Conservation (phyloP, 2,888 invertebrate genomes). For the Lepidonotus clava region DNA sequence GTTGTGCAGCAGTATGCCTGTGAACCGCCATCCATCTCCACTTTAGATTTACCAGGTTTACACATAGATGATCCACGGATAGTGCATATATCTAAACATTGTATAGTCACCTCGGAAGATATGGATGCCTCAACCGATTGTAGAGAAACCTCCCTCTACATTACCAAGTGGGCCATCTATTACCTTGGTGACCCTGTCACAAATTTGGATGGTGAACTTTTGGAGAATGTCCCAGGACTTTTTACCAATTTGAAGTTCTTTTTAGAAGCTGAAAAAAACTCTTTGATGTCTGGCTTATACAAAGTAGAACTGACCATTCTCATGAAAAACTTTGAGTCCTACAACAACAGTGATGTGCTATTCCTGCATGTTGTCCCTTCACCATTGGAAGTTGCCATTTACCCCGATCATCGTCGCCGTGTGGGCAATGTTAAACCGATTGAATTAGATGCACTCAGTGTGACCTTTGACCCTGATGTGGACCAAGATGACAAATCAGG, state of each 20-base stretch:
- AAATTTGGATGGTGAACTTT: background rate
- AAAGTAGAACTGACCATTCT: background rate
- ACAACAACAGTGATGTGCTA: background rate
- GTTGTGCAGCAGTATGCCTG: slow-evolving; percentile 2
- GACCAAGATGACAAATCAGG: background rate
- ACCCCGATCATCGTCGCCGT: background rate
- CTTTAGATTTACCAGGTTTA: background rate
- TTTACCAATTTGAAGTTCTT: background rate
- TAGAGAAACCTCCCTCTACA: background rate
- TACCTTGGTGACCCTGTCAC: background rate
- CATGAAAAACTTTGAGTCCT: background rate
- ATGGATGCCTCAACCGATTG: background rate
- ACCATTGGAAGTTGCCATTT: background rate
- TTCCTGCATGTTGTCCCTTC: background rate
- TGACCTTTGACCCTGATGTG: background rate
- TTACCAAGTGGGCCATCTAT: background rate
- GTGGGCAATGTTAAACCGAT: background rate
- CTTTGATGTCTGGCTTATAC: background rate
- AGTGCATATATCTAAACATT: background rate
- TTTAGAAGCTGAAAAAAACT: background rate
- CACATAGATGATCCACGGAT: background rate
- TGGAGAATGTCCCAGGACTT: background rate
- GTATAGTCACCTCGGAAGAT: background rate
- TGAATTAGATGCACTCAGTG: background rate
- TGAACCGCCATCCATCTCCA: background rate